These are phyloP conservation scores for Actinemys pallida DNA, from an alignment of 2,113 vertebrate genomes.

Conservation along the genomic window DNA sequence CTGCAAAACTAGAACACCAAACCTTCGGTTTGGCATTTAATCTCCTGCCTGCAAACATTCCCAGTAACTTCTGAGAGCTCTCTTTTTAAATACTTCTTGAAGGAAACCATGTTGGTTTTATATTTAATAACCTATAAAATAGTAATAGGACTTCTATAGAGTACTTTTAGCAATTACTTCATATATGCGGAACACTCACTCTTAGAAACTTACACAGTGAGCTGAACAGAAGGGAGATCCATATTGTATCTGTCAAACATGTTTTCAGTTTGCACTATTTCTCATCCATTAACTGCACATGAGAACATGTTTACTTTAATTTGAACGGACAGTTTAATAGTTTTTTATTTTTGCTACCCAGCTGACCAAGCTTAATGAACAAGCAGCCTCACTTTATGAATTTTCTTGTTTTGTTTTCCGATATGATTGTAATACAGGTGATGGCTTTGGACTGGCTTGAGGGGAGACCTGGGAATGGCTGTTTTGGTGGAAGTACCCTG, in stretches of 20 bases:
- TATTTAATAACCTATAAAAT: not conserved
- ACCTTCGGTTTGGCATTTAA: not conserved
- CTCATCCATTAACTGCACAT: conserved; percentile 42
- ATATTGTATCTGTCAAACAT: conserved; percentile 12
- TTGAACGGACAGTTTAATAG: conserved; percentile 55
- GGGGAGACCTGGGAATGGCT: not conserved
- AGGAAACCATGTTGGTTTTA: not conserved
- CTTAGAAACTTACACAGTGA: not conserved
- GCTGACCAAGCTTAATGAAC: conserved; percentile 12
- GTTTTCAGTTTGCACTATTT: conserved; percentile 15
- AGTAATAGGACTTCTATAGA: not conserved
- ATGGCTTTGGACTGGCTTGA: not conserved
- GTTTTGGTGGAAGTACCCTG: not conserved
- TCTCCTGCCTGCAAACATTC: not conserved
- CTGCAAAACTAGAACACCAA: not conserved
- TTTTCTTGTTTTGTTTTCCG: not conserved
- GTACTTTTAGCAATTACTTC: not conserved
- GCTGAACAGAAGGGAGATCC: conserved; percentile 2
- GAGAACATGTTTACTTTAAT: conserved; percentile 51
- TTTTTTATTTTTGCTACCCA: conserved; percentile 38
- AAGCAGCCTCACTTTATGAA: not conserved
- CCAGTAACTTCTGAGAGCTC: not conserved
- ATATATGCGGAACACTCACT: not conserved
- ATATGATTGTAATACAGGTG: not conserved
- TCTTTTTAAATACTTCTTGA: not conserved